Conservation (phyloP, 2,888 invertebrate species). For the Cabera pusaria region DNA sequence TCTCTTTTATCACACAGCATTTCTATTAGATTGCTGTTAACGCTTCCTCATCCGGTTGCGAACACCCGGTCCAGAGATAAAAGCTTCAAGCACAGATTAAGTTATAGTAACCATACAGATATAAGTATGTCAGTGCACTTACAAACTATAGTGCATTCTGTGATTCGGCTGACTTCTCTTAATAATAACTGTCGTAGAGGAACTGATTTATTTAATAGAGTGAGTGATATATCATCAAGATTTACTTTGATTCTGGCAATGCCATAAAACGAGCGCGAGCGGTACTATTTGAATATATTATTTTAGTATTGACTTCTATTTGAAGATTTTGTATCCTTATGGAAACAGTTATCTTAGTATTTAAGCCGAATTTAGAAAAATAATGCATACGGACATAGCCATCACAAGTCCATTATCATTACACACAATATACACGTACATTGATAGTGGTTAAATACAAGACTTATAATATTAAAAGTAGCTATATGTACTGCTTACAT, state of each 20-base stretch:
- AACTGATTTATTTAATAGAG: conserved; percentile 37
- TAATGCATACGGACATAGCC: too few species aligned
- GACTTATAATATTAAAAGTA: too few species aligned
- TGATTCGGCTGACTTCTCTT: conserved; percentile 4
- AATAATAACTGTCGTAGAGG: conserved; percentile 21
- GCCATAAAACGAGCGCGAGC: conserved; percentile 4
- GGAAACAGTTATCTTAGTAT: too few species aligned
- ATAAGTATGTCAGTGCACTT: too few species aligned
- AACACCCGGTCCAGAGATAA: conserved; percentile 20
- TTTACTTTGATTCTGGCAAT: conserved; percentile 12
- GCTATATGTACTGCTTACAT: too few species aligned
- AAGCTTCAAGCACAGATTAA: conserved; percentile 5
- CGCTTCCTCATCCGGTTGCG: conserved; percentile 51
- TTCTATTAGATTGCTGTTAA: conserved; percentile 44
- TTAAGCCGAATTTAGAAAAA: too few species aligned
- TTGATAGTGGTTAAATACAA: too few species aligned
- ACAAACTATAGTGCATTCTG: conserved; percentile 9
- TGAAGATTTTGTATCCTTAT: not conserved
- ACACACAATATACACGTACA: too few species aligned
- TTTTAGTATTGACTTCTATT: conserved; percentile 5
- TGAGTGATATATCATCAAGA: conserved; percentile 14
- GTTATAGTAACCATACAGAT: too few species aligned
- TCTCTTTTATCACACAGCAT: conserved; percentile 36
- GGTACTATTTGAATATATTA: not conserved
- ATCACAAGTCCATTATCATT: too few species aligned